These are phyloP conservation scores for Proisotoma minuta DNA, from an alignment of 2,888 invertebrate species.

Conservation along the genomic window DNA sequence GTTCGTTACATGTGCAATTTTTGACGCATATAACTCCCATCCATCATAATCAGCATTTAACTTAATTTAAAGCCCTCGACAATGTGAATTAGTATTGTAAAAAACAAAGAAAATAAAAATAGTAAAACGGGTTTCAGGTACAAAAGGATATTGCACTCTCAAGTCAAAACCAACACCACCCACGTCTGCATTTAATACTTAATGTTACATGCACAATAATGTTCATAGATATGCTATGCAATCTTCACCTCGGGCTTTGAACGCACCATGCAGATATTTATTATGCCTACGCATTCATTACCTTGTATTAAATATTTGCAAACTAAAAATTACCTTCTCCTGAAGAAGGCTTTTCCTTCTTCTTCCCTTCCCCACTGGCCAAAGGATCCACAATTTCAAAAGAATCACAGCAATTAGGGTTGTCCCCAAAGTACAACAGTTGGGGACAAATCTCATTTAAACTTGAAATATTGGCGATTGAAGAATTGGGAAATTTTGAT, in stretches of 20 bases:
- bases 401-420: constrained; percentile 34
- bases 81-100: too few species aligned
- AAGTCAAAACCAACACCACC: not conserved
- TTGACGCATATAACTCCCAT: too few species aligned
- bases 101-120: not conserved
- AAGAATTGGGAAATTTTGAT: too few species aligned
- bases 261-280: too few species aligned
- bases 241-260: not conserved
- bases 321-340: constrained; percentile 36
- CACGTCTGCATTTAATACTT: not conserved
- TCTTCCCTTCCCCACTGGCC: constrained; percentile 8
- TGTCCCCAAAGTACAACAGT: constrained; percentile 36
- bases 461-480: constrained; percentile 18
- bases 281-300: too few species aligned
- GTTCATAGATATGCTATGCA: not conserved
- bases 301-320: not conserved
- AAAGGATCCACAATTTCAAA: not conserved
- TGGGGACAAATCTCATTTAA: constrained; percentile 28
- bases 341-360: constrained; percentile 37
- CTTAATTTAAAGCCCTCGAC: too few species aligned
- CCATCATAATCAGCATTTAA: too few species aligned
- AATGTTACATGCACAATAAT: not conserved
- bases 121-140: not conserved
- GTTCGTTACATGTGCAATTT: too few species aligned
- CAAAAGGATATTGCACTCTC: constrained; percentile 1